Conservation (phyloP, 2,888 invertebrate species). For the Pheosia tremula region DNA sequence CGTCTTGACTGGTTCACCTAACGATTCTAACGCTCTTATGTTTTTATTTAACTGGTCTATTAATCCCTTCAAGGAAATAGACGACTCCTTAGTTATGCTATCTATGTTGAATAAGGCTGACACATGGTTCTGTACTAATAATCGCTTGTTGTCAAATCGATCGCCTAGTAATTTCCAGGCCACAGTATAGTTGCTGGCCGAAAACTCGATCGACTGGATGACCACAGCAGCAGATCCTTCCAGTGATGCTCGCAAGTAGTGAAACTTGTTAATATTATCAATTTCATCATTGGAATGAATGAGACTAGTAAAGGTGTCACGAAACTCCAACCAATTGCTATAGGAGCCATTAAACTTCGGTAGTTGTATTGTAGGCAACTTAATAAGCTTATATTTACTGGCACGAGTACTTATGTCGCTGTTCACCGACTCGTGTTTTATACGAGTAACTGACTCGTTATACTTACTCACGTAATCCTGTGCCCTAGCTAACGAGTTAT, state of each 20-base stretch:
- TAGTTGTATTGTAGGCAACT: slow-evolving; percentile 35
- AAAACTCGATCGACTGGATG: slow-evolving; percentile 29
- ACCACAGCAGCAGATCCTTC: slow-evolving; percentile 30
- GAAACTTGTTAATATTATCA: slow-evolving; percentile 35
- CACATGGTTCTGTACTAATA: slow-evolving; percentile 33
- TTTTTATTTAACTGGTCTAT: slow-evolving; percentile 36
- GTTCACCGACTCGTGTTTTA: neutral
- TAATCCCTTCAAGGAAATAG: slow-evolving; percentile 19
- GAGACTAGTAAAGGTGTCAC: slow-evolving; percentile 30
- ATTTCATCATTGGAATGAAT: slow-evolving; percentile 34
- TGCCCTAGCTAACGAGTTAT: slow-evolving; percentile 11
- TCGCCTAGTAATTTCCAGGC: slow-evolving; percentile 35
- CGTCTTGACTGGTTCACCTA: slow-evolving; percentile 26
- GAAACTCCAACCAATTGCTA: slow-evolving; percentile 37
- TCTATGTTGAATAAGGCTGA: slow-evolving; percentile 30
- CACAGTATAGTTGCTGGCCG: slow-evolving; percentile 23
- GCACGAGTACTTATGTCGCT: slow-evolving; percentile 6
- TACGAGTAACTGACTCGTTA: slow-evolving; percentile 8
- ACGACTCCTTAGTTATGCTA: slow-evolving; percentile 27
- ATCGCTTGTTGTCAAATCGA: slow-evolving; percentile 30
- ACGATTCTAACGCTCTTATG: slow-evolving; percentile 25
- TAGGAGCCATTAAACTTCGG: slow-evolving; percentile 33
- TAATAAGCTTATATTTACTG: slow-evolving; percentile 16
- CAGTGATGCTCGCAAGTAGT: slow-evolving; percentile 32
- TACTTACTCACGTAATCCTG: slow-evolving; percentile 7